Evolutionary conservation across 2,888 invertebrate genomes (phyloP).

Genomic region (Cyaniris semiargus): DNA sequence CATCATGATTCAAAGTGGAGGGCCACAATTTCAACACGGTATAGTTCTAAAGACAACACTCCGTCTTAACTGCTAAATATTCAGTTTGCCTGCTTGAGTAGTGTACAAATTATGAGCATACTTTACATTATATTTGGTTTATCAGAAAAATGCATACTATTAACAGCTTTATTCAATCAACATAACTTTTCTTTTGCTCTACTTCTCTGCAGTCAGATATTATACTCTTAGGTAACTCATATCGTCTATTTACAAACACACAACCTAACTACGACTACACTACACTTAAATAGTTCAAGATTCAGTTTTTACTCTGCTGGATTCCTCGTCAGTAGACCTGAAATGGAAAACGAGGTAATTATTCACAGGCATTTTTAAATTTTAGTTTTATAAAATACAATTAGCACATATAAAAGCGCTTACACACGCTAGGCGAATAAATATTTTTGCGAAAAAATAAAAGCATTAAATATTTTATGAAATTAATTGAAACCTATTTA

Average conservation of each 20-base stretch:
- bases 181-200: background rate
- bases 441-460: background rate
- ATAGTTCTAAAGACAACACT: background rate
- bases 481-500: too few relatives aligned
- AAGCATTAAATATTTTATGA: background rate
- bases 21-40: too few relatives aligned
- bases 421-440: background rate
- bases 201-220: background rate
- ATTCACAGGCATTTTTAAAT: background rate
- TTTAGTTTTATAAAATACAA: background rate
- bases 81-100: background rate
- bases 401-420: too few relatives aligned
- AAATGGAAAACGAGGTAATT: slow-evolving; percentile 41
- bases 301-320: slow-evolving; percentile 59
- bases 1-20: too few relatives aligned
- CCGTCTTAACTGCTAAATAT: background rate
- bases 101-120: background rate
- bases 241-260: slow-evolving; percentile 55
- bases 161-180: background rate
- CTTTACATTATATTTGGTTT: background rate
- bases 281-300: slow-evolving; percentile 59
- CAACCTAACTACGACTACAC: slow-evolving; percentile 44
- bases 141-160: background rate
- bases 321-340: slow-evolving; percentile 62
- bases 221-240: slow-evolving; percentile 22